Evolutionary conservation across 2,113 vertebrate genomes (phyloP).

Genomic region (Calidris pygmaea): DNA sequence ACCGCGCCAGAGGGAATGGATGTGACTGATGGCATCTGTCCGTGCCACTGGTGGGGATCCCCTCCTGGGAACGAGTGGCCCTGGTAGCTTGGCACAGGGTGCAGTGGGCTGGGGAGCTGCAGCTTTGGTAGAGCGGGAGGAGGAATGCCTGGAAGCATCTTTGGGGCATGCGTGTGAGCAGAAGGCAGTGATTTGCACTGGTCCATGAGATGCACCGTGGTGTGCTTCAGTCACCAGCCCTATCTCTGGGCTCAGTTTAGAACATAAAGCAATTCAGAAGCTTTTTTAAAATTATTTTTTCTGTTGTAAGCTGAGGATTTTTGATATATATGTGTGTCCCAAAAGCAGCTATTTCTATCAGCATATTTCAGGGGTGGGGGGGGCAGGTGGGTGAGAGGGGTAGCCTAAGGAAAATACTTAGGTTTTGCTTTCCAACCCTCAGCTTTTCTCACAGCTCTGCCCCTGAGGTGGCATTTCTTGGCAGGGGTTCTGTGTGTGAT

Average conservation of each 20-base stretch:
- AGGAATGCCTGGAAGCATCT: fast-evolving
- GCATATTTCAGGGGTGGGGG: background rate
- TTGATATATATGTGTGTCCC: background rate
- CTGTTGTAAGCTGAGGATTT: background rate
- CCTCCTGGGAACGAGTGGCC: background rate
- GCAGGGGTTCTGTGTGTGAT: background rate
- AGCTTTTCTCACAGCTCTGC: background rate
- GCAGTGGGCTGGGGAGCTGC: fast-evolving
- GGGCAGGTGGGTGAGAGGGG: too few species aligned
- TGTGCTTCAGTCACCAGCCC: background rate
- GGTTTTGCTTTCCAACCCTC: background rate
- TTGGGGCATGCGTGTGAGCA: fast-evolving
- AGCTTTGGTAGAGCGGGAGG: fast-evolving
- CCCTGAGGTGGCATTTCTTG: background rate
- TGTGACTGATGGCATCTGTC: constrained; percentile 37
- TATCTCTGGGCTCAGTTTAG: background rate
- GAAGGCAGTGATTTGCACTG: background rate
- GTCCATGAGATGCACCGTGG: background rate
- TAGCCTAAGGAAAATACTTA: background rate
- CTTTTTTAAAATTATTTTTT: too few species aligned
- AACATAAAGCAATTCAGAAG: background rate
- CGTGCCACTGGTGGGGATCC: background rate
- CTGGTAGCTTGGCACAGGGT: background rate
- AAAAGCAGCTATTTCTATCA: background rate
- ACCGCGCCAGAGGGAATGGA: background rate